Evolutionary conservation across 2,888 invertebrate genomes (phyloP).

Genomic region (Cabera pusaria): DNA sequence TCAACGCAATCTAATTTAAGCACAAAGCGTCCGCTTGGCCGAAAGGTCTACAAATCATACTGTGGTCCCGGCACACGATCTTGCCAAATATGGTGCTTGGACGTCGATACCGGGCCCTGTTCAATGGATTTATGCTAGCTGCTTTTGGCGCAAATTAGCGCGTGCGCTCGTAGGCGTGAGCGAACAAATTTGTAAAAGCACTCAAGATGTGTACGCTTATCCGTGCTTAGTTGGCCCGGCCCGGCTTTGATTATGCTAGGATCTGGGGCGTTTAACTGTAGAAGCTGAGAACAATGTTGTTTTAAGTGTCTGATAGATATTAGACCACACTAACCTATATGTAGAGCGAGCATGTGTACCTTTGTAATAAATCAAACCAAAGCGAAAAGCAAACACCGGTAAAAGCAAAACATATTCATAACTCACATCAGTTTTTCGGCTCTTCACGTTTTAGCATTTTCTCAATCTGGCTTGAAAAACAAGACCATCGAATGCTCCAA

Average conservation of each 20-base stretch:
- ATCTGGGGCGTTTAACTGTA: not conserved
- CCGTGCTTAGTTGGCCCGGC: conserved; percentile 31
- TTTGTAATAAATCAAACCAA: no score
- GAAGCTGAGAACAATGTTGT: no score
- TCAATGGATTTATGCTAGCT: conserved; percentile 72
- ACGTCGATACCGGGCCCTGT: conserved; percentile 65
- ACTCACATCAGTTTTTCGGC: no score
- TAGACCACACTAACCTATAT: no score
- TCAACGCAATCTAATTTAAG: conserved; percentile 37
- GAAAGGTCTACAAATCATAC: conserved; percentile 68
- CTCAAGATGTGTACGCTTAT: conserved; percentile 33
- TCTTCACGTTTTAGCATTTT: no score
- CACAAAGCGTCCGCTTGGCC: conserved; percentile 32
- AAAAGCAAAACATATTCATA: no score
- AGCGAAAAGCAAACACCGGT: no score
- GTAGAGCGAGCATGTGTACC: no score
- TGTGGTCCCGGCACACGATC: conserved; percentile 68
- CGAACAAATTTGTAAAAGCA: conserved; percentile 63
- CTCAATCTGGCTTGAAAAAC: no score
- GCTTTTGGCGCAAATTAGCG: conserved; percentile 77
- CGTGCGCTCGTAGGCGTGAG: conserved; percentile 70
- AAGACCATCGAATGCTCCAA: no score
- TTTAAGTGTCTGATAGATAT: no score
- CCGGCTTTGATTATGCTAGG: conserved; percentile 3
- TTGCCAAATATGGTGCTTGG: conserved; percentile 64